phyloP scores from a whole-genome alignment of 2,888 invertebrate genomes.

The Drosophila leonis region DNA sequence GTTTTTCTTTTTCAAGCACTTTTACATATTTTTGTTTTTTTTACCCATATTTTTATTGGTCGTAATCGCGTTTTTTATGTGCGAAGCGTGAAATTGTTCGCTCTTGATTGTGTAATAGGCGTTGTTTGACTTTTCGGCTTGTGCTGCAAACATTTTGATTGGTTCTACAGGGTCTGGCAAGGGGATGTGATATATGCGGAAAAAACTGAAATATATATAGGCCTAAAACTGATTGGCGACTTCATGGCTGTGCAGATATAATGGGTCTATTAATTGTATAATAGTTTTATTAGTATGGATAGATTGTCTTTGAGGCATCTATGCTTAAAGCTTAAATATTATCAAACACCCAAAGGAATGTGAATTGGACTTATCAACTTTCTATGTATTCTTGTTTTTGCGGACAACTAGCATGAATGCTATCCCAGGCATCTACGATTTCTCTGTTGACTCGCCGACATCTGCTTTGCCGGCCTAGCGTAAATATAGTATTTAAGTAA shows the following conservation, averaged over 20 bases:
- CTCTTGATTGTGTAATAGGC: conserved; percentile 58
- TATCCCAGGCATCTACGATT: conserved; percentile 67
- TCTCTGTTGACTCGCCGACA: conserved; percentile 66
- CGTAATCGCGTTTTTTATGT: conserved; percentile 61
- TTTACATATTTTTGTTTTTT: conserved; percentile 20
- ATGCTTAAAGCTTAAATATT: background rate
- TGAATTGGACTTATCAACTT: background rate
- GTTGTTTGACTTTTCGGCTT: conserved; percentile 55
- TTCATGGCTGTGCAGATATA: background rate
- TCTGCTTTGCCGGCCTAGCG: conserved; percentile 49
- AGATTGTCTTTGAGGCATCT: background rate
- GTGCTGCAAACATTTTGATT: conserved; percentile 59
- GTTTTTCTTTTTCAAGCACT: conserved; percentile 34
- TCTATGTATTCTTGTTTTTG: background rate
- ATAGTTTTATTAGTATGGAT: background rate
- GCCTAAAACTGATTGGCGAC: background rate
- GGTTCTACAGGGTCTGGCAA: conserved; percentile 25
- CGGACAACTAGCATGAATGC: background rate
- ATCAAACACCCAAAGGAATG: background rate
- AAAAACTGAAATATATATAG: background rate
- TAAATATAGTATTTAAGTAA: conserved; percentile 59
- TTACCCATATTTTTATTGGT: conserved; percentile 70
- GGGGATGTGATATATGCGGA: conserved; percentile 2
- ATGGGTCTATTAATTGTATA: background rate
- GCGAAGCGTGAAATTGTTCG: conserved; percentile 56